Conservation (phyloP, 1,140 invertebrate genomes). For the Anadara kagoshimensis region DNA sequence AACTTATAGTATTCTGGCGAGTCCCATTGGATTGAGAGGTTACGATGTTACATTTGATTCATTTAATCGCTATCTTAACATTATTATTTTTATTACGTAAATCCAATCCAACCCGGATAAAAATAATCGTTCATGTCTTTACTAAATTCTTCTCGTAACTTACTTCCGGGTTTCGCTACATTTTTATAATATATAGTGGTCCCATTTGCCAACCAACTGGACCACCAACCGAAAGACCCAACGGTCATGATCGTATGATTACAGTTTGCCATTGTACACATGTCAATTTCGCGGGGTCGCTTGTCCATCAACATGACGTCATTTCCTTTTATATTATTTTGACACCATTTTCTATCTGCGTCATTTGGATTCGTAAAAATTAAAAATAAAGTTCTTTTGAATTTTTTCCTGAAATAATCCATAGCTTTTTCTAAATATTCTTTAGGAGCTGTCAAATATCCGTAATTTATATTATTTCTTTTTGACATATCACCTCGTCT, state of each 20-base stretch:
- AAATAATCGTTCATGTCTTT: conserved; percentile 41
- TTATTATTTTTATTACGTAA: no score
- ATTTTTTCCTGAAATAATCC: conserved; percentile 35
- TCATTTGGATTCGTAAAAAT: conserved; percentile 33
- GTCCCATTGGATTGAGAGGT: no score
- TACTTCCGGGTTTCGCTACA: conserved; percentile 34
- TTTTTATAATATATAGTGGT: conserved; percentile 51
- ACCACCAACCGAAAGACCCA: conserved; percentile 67
- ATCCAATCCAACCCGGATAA: conserved; percentile 40
- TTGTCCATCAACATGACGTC: conserved; percentile 25
- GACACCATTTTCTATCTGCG: conserved; percentile 29
- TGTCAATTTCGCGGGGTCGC: conserved; percentile 52
- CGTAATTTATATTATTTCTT: conserved; percentile 26
- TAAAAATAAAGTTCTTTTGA: conserved; percentile 31
- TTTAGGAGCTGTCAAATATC: conserved; percentile 26
- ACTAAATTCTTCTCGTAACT: conserved; percentile 34
- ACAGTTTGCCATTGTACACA: conserved; percentile 57
- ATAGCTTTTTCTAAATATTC: conserved; percentile 36
- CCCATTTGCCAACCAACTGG: conserved; percentile 52
- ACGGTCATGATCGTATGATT: conserved; percentile 63
- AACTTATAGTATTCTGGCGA: no score
- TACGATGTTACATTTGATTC: no score
- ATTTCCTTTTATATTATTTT: conserved; percentile 24
- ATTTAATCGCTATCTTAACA: no score
- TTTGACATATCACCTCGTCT: conserved; percentile 37